phyloP scores from a whole-genome alignment of 2,797 vertebrate species.

The Mormyrus proboscirostris region DNA sequence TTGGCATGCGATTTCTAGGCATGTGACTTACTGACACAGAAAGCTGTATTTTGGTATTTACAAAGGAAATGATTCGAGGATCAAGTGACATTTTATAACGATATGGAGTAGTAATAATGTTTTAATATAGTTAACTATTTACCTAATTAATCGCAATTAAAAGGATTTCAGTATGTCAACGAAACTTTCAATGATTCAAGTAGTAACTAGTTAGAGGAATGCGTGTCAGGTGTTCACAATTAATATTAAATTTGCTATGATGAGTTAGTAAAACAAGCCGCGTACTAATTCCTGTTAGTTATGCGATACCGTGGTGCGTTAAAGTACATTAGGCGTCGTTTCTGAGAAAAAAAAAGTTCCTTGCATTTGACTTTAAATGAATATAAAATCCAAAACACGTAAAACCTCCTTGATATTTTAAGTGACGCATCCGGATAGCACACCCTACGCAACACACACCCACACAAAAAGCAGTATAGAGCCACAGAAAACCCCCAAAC shows the following conservation, averaged over 20 bases:
- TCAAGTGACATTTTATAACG: background rate
- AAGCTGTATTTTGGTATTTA: background rate
- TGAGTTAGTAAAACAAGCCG: background rate
- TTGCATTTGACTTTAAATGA: background rate
- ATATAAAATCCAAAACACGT: background rate
- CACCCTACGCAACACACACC: background rate
- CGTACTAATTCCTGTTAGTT: background rate
- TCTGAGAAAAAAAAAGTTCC: background rate
- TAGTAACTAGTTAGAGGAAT: background rate
- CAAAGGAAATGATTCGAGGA: constrained; percentile 1
- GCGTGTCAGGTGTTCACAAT: background rate
- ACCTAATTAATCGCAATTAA: background rate
- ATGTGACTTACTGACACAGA: constrained; percentile 6
- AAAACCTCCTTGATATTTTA: background rate
- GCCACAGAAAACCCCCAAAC: background rate
- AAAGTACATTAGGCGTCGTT: background rate
- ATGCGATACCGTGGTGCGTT: background rate
- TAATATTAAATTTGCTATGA: background rate
- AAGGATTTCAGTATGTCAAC: background rate
- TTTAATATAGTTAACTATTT: constrained; percentile 1
- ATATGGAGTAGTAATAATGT: background rate
- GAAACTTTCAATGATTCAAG: background rate
- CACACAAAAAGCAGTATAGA: background rate
- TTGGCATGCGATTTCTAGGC: background rate
- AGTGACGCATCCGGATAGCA: background rate